A percentile compares a stretch with the other conserved stretches of the same genome.
Evolutionary conservation across 2,888 invertebrate species (phyloP).

Genomic region (Gnatocerus cornutus): DNA sequence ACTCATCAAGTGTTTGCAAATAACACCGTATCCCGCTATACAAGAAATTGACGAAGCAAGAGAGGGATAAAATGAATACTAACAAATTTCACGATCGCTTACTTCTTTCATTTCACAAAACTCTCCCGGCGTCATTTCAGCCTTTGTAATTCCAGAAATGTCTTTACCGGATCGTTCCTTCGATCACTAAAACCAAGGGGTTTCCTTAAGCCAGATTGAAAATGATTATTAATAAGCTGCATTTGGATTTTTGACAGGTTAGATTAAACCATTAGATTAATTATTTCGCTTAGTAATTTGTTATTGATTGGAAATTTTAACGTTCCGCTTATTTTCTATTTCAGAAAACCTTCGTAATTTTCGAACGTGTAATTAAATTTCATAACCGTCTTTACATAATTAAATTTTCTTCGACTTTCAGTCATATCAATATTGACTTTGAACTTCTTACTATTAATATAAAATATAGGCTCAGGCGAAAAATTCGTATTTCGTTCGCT

Average conservation of each 20-base stretch:
- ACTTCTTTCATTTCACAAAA: slow-evolving; percentile 23
- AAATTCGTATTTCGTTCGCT: slow-evolving; percentile 36
- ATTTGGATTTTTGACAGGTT: slow-evolving; percentile 30
- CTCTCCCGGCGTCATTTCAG: background rate
- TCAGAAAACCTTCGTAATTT: slow-evolving; percentile 52
- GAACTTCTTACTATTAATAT: slow-evolving; percentile 53
- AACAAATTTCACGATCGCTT: slow-evolving; percentile 24
- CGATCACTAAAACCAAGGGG: background rate
- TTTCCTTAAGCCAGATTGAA: background rate
- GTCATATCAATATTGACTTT: slow-evolving; percentile 61
- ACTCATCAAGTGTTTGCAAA: slow-evolving; percentile 1
- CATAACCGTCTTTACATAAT: slow-evolving; percentile 58
- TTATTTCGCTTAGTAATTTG: slow-evolving; percentile 55
- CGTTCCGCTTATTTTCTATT: slow-evolving; percentile 18
- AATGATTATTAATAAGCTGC: slow-evolving; percentile 13
- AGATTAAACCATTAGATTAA: slow-evolving; percentile 54
- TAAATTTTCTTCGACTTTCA: slow-evolving; percentile 55
- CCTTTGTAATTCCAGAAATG: slow-evolving; percentile 3
- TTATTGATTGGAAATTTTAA: slow-evolving; percentile 51
- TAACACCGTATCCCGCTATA: slow-evolving; percentile 15
- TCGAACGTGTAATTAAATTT: slow-evolving; percentile 59
- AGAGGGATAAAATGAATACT: slow-evolving; percentile 21
- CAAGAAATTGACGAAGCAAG: slow-evolving; percentile 8
- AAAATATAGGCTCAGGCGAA: slow-evolving; percentile 41
- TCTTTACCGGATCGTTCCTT: background rate